Percentiles rank a stretch among this genome's conserved stretches.
Conservation (phyloP, 1,140 invertebrate genomes). For the Phenacoccus solenopsis region DNA sequence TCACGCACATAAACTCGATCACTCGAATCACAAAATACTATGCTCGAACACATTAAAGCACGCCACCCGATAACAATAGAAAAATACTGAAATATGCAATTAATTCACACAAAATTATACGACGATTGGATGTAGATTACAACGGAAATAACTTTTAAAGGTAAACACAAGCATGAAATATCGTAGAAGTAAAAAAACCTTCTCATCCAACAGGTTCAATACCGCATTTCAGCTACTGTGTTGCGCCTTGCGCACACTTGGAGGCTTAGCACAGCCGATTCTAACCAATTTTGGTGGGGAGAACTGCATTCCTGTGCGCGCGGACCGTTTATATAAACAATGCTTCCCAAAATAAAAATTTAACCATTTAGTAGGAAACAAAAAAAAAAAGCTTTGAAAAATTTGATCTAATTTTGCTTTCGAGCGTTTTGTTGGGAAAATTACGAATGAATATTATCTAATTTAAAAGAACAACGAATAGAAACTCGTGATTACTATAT, state of each 20-base stretch:
- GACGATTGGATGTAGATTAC: not conserved
- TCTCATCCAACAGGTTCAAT: conserved; percentile 11
- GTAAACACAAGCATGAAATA: not conserved
- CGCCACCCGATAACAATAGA: not conserved
- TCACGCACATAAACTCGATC: not conserved
- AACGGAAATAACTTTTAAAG: not conserved
- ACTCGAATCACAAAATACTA: not conserved
- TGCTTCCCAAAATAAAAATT: no score
- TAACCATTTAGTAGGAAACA: no score
- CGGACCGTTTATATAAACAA: not conserved
- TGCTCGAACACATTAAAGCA: not conserved
- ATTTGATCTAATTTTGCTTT: no score
- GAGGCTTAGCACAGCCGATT: not conserved
- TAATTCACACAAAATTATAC: not conserved
- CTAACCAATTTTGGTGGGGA: not conserved
- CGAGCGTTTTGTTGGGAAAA: no score
- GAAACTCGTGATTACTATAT: no score
- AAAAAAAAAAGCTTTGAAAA: no score
- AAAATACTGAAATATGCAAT: not conserved
- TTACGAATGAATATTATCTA: no score
- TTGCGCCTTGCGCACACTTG: not conserved
- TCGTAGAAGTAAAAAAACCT: conserved; percentile 1
- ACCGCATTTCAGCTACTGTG: conserved; percentile 11
- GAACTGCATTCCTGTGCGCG: conserved; percentile 16
- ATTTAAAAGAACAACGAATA: no score